Evolutionary conservation across 2,113 vertebrate species (phyloP).

Genomic region (Seriola rivoliana): DNA sequence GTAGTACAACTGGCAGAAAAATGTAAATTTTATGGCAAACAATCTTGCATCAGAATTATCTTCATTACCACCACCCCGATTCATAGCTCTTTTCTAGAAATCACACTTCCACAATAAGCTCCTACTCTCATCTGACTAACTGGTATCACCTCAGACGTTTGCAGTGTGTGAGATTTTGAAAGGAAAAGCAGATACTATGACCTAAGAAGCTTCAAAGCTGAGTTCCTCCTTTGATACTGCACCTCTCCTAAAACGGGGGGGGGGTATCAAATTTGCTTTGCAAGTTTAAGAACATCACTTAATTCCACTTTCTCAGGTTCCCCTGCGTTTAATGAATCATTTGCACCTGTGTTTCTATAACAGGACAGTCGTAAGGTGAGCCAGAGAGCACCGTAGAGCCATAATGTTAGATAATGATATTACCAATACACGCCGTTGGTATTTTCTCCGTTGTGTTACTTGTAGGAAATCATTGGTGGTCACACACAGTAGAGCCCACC

Average conservation of each 20-base stretch:
- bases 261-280: conserved; percentile 75
- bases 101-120: conserved; percentile 11
- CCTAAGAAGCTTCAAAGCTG: conserved; percentile 48
- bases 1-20: too few relatives aligned
- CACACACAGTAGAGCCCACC: background rate
- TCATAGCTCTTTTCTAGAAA: conserved; percentile 4
- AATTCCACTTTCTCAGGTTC: conserved; percentile 84
- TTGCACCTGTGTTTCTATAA: conserved; percentile 78
- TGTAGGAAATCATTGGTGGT: background rate
- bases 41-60: background rate
- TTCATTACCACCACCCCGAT: background rate
- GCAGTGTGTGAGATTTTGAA: conserved; percentile 37
- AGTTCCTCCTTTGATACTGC: conserved; percentile 48
- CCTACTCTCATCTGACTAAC: background rate
- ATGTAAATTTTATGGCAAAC: background rate
- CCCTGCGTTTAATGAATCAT: conserved; percentile 78
- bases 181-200: conserved; percentile 63
- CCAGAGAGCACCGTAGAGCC: conserved; percentile 8
- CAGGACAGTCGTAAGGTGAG: conserved; percentile 66
- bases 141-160: conserved; percentile 29
- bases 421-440: background rate
- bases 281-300: conserved; percentile 78
- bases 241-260: conserved; percentile 48
- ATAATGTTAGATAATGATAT: conserved; percentile 22
- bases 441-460: conserved; percentile 6